phyloP scores from a whole-genome alignment of 2,888 invertebrate genomes.

The Mesorhabditis spiculigera region DNA sequence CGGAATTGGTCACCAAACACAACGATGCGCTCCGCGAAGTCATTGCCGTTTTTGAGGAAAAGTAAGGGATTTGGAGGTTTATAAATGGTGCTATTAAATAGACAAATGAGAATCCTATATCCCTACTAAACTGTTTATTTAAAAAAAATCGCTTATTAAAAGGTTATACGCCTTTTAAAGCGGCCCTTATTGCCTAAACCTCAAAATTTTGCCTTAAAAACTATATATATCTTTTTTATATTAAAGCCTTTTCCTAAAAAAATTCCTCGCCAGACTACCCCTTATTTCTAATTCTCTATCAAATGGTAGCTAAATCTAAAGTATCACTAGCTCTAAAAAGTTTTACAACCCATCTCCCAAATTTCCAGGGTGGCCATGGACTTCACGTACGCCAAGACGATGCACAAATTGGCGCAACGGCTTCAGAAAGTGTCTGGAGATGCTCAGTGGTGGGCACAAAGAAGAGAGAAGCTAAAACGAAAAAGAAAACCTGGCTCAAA shows the following conservation, averaged over 20 bases:
- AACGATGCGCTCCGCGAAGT: slow-evolving; percentile 36
- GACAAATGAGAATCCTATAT: no score
- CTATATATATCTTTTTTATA: neutral
- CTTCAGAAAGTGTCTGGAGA: slow-evolving; percentile 34
- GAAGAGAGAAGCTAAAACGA: no score
- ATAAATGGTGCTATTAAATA: no score
- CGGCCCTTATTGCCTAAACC: no score
- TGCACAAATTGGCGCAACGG: slow-evolving; percentile 33
- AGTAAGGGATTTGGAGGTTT: slow-evolving; percentile 13
- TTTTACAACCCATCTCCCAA: neutral
- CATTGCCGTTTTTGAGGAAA: slow-evolving; percentile 36
- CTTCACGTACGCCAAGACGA: slow-evolving; percentile 37
- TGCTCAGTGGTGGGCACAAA: slow-evolving; percentile 26
- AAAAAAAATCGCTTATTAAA: no score
- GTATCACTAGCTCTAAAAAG: neutral
- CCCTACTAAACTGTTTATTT: no score
- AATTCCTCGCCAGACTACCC: neutral
- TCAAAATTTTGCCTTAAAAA: no score
- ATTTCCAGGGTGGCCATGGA: slow-evolving; percentile 27
- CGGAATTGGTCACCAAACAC: slow-evolving; percentile 28
- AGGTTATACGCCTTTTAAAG: no score
- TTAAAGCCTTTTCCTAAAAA: neutral
- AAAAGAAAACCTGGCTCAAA: no score
- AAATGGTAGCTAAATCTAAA: neutral
- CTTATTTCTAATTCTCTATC: neutral